These are phyloP conservation scores for Biston stratarius DNA, from an alignment of 2,888 invertebrate genomes.

Conservation along the genomic window DNA sequence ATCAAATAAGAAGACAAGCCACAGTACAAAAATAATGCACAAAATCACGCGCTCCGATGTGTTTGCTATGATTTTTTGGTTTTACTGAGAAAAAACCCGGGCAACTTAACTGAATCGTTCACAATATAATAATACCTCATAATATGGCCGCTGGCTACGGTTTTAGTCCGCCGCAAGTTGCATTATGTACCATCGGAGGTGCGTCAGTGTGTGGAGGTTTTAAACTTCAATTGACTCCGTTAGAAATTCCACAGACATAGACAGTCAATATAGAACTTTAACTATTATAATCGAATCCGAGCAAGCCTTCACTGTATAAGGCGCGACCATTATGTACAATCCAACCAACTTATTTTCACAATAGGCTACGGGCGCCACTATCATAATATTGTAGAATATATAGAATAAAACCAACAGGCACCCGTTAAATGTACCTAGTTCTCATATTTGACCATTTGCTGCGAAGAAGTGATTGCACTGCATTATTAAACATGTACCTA, in stretches of 20 bases:
- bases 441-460: background rate
- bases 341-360: background rate
- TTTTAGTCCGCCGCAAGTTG: too few species aligned
- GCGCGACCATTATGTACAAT: background rate
- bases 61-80: too few species aligned
- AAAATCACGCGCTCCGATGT: background rate
- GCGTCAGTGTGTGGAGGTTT: too few species aligned
- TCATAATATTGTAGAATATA: background rate
- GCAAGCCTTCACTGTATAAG: conserved; percentile 12
- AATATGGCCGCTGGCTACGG: too few species aligned
- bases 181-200: too few species aligned
- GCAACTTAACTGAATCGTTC: too few species aligned
- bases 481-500: conserved; percentile 51
- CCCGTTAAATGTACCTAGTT: background rate
- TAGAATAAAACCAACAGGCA: background rate
- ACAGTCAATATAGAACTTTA: conserved; percentile 1
- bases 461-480: conserved; percentile 34
- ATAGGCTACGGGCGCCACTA: background rate
- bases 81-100: too few species aligned
- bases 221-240: background rate
- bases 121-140: too few species aligned
- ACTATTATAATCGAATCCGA: conserved; percentile 18
- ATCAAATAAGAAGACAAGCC: too few species aligned
- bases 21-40: background rate
- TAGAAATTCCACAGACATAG: conserved; percentile 39